Base-by-base conservation (phyloP, 2,113 vertebrate species). In the Stigmatopora argus region DNA sequence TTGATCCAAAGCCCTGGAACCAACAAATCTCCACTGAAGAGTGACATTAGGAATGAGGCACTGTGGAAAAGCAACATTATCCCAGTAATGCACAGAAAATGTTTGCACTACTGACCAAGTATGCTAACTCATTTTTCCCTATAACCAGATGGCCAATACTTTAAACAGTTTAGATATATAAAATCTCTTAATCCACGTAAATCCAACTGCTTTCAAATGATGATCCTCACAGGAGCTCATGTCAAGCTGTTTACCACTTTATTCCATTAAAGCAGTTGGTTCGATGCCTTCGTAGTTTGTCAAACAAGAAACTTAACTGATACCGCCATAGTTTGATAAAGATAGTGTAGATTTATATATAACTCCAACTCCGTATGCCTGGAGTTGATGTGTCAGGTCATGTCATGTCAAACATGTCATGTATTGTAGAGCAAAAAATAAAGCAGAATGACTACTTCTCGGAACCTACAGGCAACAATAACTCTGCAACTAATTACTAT, bases 91-190 rank as follows among this genome's bases (percentile, higher is more conserved):
- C 52, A 31, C 61, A 26, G 19, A 67, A 64, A 49, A 53, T 44
- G 6, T 45, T 47, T 7, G 60, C 11, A 46, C 17, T 41, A 1
- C 9, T 17, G 66, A 52, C 51, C 65, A 77, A 58, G 65, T 45
- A 31, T 59, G 47, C 79, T 51, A 83, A 51, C 74, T 64, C 77
- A 34, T 65, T 45, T 74, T 49, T 75, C 38, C 64, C 46, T 52
- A 66, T 18, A 67, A 74, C 80, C 82, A 83, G 78, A 83, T 84
- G 78, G 78, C 74, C 31, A 21, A 13, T 48, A 64, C 38, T 70
- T 45, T 60, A 51, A 78, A 67, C 72, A 75, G 71, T 78, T 57
- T 49, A 65, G 60, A 67, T 70, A 31, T 73, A 77, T 73, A 77
- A 69, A 81, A 68, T 78, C 67, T 60, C 19, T 61, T 80, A 84